These are phyloP conservation scores for Cherax destructor DNA, from an alignment of 1,140 invertebrate species.

Conservation along the genomic window DNA sequence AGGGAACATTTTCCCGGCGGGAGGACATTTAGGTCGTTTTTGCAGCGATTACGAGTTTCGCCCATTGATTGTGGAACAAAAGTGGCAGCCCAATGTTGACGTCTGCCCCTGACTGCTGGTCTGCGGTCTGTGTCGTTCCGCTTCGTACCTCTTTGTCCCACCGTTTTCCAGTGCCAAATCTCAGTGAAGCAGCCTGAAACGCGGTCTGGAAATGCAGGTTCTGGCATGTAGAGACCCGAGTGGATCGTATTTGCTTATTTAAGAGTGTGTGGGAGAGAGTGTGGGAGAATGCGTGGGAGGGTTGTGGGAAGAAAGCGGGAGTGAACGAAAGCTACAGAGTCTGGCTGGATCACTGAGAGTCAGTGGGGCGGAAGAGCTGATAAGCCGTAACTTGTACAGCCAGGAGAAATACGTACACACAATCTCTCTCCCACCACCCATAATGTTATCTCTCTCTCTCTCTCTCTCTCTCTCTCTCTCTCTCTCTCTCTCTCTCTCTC, in stretches of 20 bases:
- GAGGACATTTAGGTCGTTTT: background rate
- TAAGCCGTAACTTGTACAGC: conserved; percentile 7
- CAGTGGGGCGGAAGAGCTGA: conserved; percentile 2
- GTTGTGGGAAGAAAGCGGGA: background rate
- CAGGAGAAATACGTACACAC: background rate
- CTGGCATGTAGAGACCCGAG: too few species aligned
- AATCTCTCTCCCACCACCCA: background rate
- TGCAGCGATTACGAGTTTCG: conserved; percentile 21
- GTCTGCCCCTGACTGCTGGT: too few species aligned
- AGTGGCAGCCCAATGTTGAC: background rate
- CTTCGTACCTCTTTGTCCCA: too few species aligned
- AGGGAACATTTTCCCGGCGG: background rate
- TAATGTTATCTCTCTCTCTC: background rate
- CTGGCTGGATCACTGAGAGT: background rate
- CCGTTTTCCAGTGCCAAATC: too few species aligned
- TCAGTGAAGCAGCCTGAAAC: too few species aligned
- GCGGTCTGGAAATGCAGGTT: too few species aligned
- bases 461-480: background rate
- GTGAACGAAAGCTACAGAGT: background rate
- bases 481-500: background rate
- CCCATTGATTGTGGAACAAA: conserved; percentile 7
- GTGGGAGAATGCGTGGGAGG: background rate
- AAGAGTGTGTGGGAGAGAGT: background rate
- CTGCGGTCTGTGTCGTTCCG: too few species aligned
- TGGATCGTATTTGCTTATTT: background rate